Base-by-base conservation (phyloP, 2,113 vertebrate species). In the Nycticryphes semicollaris region DNA sequence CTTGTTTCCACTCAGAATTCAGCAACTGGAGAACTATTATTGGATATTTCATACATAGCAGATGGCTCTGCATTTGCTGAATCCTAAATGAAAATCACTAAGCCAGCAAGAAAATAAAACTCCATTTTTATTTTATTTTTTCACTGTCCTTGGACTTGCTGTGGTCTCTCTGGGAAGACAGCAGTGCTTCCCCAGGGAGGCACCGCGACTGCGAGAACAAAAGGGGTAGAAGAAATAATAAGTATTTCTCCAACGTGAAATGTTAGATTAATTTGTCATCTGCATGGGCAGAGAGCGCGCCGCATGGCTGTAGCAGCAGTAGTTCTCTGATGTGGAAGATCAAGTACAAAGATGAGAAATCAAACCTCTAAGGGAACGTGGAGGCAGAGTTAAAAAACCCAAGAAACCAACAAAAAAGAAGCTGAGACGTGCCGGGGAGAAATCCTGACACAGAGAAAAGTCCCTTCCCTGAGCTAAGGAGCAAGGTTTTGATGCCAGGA, bases 61-160 rank as follows among this genome's bases (percentile, higher is more conserved):
- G 94, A 96, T 94, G 90, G 94, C 91, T 95, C 82, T 95, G 92
- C 88, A 89, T 95, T 95, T 94, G 95, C 85, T 92, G 95, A 92
- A 94, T 90, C 88, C 83, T 79, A 93, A 88, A 87, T 79, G 95
- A 93, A 96, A 97, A 97, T 83, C 80, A 92, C 92, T 90, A 95
- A 90, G 85, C 53, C 90, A 96, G 95, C 95, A 95, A 95, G 95
- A 95, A 95, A 95, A 96, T 91, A 83, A 90, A 87, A 93, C 79
- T 70, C 57, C 62, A 90, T 96, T 96, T 54, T 53, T 54, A 75
- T 45, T 45, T 18, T 47, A 27, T 54, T 54, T 54, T 54, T 89
- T 78, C 88, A 48, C 64, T 74, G 88, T 95, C 92, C 94, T 90
- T 95, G 90, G 87, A 69, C 70, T 94, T 69, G 79, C 70, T 57